These are phyloP conservation scores for Galerucella pusilla DNA, from an alignment of 2,888 invertebrate genomes.

Conservation along the genomic window DNA sequence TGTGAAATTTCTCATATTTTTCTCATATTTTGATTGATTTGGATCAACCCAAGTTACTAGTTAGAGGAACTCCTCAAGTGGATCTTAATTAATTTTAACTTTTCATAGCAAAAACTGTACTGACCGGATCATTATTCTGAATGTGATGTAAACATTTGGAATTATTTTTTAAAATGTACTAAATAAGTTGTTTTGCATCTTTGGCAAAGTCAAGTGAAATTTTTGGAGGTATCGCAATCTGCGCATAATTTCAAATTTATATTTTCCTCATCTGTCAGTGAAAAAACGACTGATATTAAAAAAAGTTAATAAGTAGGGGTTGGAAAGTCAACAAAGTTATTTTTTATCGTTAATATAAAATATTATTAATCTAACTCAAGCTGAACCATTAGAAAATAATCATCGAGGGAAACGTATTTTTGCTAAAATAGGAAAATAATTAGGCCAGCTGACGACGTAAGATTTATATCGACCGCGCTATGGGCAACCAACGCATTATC, in stretches of 20 bases:
- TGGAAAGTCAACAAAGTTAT: not conserved
- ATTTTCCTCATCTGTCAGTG: not conserved
- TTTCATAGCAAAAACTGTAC: too few species aligned
- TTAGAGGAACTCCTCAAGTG: too few species aligned
- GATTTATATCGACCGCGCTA: slow-evolving; percentile 25
- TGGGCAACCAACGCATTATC: slow-evolving; percentile 18
- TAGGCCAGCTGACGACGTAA: slow-evolving; percentile 31
- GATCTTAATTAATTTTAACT: too few species aligned
- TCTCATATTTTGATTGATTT: too few species aligned
- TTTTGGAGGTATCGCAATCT: too few species aligned
- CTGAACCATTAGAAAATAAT: slow-evolving; percentile 18
- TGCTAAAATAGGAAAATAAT: slow-evolving; percentile 29
- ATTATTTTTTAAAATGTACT: too few species aligned
- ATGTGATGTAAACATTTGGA: too few species aligned
- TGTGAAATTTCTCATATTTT: too few species aligned
- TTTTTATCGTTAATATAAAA: slow-evolving; percentile 6
- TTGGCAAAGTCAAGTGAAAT: too few species aligned
- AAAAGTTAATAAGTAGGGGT: slow-evolving; percentile 1
- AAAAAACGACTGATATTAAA: slow-evolving; percentile 1
- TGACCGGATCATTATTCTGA: too few species aligned
- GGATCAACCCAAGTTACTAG: too few species aligned
- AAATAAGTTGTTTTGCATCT: too few species aligned
- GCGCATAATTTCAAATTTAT: not conserved
- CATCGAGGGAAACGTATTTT: slow-evolving; percentile 20
- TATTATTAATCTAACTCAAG: slow-evolving; percentile 3